Evolutionary conservation across 1,140 invertebrate species (phyloP).

Genomic region (Eumeta japonica): DNA sequence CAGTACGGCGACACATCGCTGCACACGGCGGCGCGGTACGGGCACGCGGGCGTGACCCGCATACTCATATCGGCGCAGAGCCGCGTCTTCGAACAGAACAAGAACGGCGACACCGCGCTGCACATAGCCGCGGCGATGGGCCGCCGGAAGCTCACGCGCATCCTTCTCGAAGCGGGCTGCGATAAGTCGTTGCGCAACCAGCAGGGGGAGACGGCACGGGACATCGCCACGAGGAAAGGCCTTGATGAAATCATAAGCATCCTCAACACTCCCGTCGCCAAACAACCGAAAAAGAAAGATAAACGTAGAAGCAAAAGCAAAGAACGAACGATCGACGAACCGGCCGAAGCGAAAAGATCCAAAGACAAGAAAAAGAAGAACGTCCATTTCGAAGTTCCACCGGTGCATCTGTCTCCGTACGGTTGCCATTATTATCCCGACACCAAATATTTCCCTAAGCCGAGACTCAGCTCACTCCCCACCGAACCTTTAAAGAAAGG

Average conservation of each 20-base stretch:
- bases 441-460: constrained; percentile 77
- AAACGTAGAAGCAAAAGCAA: constrained; percentile 52
- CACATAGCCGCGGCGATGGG: constrained; percentile 94
- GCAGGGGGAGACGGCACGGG: constrained; percentile 87
- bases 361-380: constrained; percentile 55
- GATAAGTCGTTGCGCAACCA: constrained; percentile 80
- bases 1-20: constrained; percentile 95
- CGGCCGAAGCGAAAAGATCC: constrained; percentile 38
- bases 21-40: constrained; percentile 91
- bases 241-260: constrained; percentile 79
- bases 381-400: constrained; percentile 46
- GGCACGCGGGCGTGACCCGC: constrained; percentile 92
- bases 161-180: constrained; percentile 84
- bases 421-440: constrained; percentile 87
- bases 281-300: constrained; percentile 50
- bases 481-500: constrained; percentile 82
- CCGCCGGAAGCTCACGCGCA: constrained; percentile 85
- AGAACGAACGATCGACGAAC: constrained; percentile 42
- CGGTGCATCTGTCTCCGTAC: constrained; percentile 78
- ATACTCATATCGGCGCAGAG: constrained; percentile 90
- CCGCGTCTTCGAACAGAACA: constrained; percentile 87
- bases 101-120: constrained; percentile 92
- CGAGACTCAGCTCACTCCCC: constrained; percentile 80
- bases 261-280: constrained; percentile 63
- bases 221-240: constrained; percentile 86